Conservation (phyloP, 2,888 invertebrate genomes). For the Mythimna vitellina region DNA sequence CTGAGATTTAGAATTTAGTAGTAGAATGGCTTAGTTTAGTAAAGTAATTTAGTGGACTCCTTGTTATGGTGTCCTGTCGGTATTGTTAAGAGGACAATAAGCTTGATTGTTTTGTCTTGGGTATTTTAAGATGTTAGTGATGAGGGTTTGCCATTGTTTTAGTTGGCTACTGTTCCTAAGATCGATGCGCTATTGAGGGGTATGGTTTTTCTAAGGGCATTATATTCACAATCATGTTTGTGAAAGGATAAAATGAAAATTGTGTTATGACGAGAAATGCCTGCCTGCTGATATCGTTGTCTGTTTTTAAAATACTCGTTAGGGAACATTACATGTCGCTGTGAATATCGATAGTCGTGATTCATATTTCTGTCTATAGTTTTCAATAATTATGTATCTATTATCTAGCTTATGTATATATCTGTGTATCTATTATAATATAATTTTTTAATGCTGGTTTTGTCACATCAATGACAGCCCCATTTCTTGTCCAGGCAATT, state of each 20-base stretch:
- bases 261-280: no score
- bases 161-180: conserved; percentile 22
- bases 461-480: no score
- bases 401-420: no score
- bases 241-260: neutral
- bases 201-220: neutral
- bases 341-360: no score
- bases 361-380: no score
- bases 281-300: no score
- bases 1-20: conserved; percentile 43
- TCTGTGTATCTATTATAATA: no score
- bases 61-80: conserved; percentile 31
- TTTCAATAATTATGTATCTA: no score
- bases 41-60: conserved; percentile 42
- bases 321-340: no score
- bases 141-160: conserved; percentile 53
- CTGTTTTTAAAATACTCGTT: no score
- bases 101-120: conserved; percentile 47
- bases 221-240: neutral
- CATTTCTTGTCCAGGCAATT: no score
- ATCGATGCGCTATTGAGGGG: conserved; percentile 23
- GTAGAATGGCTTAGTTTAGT: conserved; percentile 20
- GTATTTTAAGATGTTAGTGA: conserved; percentile 57
- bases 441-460: no score
- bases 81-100: conserved; percentile 53